phyloP scores from a whole-genome alignment of 2,797 vertebrate species.

The Phaenicophaeus curvirostris region DNA sequence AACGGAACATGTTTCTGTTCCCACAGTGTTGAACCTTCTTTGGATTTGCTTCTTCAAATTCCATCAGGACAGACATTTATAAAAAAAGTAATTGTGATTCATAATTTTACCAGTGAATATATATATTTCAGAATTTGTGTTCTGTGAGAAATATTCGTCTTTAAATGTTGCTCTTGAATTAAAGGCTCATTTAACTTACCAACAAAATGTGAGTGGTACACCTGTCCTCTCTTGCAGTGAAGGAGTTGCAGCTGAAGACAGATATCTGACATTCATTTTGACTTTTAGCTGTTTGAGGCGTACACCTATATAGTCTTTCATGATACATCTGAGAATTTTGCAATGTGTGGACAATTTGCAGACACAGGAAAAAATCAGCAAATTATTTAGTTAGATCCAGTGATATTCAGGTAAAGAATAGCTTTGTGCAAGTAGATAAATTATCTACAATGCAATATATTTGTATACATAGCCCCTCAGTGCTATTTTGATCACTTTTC shows the following conservation, averaged over 20 bases:
- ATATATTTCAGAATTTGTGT: background rate
- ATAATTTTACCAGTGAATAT: background rate
- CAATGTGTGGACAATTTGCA: background rate
- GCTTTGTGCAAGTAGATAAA: background rate
- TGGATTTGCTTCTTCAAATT: background rate
- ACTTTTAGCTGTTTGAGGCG: background rate
- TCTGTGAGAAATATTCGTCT: background rate
- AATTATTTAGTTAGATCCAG: background rate
- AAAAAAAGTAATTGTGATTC: background rate
- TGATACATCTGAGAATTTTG: background rate
- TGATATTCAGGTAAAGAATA: slow-evolving; percentile 12
- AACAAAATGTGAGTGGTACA: background rate
- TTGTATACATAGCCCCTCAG: background rate
- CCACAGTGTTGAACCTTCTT: background rate
- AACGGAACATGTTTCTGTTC: background rate
- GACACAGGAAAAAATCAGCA: accelerated
- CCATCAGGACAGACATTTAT: background rate
- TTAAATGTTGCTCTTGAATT: background rate
- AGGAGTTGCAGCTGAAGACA: background rate
- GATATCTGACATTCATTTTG: background rate
- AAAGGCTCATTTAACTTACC: background rate
- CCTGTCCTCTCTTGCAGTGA: background rate
- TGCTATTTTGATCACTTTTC: background rate
- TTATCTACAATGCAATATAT: background rate
- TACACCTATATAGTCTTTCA: background rate